These are phyloP conservation scores for Siderastrea siderea DNA, from an alignment of 92 coral and sea anemone species.

Conservation along the genomic window DNA sequence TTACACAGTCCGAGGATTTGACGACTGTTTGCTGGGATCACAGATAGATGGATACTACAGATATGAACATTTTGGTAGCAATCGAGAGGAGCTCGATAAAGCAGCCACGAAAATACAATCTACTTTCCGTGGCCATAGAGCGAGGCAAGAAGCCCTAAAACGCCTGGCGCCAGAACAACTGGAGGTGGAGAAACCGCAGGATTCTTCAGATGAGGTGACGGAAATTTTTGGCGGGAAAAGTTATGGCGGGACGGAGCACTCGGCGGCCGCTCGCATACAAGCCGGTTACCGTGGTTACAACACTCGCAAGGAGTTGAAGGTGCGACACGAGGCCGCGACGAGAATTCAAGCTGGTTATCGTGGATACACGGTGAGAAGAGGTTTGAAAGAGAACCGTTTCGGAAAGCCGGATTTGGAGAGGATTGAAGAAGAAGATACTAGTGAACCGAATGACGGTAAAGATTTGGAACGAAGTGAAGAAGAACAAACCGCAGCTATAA, in stretches of 20 bases:
- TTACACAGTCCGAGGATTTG: constrained; percentile 79
- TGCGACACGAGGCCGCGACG: constrained; percentile 67
- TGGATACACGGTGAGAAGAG: constrained; percentile 68
- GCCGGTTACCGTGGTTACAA: constrained; percentile 93
- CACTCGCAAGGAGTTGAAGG: constrained; percentile 60
- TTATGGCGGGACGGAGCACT: constrained; percentile 54
- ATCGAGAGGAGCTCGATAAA: constrained; percentile 16
- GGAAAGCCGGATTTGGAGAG: background rate
- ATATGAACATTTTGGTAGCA: constrained; percentile 63
- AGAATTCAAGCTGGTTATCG: constrained; percentile 82
- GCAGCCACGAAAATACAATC: constrained; percentile 69
- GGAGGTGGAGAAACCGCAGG: background rate
- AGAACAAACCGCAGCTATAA: constrained; percentile 79
- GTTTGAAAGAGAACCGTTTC: background rate
- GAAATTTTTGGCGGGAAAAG: constrained; percentile 33
- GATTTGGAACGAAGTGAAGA: constrained; percentile 13
- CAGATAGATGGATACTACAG: constrained; percentile 90
- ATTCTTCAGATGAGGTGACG: background rate
- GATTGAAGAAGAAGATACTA: background rate
- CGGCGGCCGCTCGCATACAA: constrained; percentile 89
- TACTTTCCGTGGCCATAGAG: constrained; percentile 74
- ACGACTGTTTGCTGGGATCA: constrained; percentile 89
- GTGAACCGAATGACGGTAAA: background rate
- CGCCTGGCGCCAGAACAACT: background rate
- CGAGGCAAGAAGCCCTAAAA: constrained; percentile 27